Evolutionary conservation across 2,888 invertebrate species (phyloP), one percentile per base, ranked within the genome.

Genomic region (Thymelicus lineola): DNA sequence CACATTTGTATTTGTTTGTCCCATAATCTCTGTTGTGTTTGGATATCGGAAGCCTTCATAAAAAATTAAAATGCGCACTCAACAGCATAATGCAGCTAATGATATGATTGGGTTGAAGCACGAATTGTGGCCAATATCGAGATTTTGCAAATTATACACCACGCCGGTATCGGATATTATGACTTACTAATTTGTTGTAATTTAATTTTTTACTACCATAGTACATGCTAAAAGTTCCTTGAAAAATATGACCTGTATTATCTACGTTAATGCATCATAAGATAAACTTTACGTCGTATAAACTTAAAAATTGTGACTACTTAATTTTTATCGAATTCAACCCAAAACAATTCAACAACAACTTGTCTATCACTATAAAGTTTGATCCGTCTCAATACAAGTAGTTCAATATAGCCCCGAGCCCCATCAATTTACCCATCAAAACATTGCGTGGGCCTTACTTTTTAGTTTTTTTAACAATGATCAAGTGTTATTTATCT

Each of bases 51-150:
- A 63, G 59, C 53, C 42, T 12, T 64, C 62, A 50, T 57, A 36
- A 68, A 62, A 36, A 61, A 57, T 57, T 63, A n/a, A 20, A 69
- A 63, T 12, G 50, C 48, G 17, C 48, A 42, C 63, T 15, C 64
- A 55, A 53, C 55, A 55, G 57, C 63, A 66, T 69, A 69, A 69
- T 73, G 45, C 50, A 45, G 7, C 66, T 71, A 66, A 73, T 71
- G 58, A 64, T 65, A 67, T 70, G 70, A 73, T 73, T 72, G 71
- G 42, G 35, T 17, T 42, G 46, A 45, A 66, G 66, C 74, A 75
- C 74, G 75, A 69, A 74, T 46, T 63, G 36, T 62, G 68, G 66
- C 55, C 61, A 57, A 46, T 61, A 35, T 62, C 35, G 55, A 68
- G 45, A 68, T 55, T 57, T 57, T 14, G 68, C 61, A 68, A 68